Evolutionary conservation across 1,140 invertebrate species (phyloP).

Genomic region (Drosophila hydei): DNA sequence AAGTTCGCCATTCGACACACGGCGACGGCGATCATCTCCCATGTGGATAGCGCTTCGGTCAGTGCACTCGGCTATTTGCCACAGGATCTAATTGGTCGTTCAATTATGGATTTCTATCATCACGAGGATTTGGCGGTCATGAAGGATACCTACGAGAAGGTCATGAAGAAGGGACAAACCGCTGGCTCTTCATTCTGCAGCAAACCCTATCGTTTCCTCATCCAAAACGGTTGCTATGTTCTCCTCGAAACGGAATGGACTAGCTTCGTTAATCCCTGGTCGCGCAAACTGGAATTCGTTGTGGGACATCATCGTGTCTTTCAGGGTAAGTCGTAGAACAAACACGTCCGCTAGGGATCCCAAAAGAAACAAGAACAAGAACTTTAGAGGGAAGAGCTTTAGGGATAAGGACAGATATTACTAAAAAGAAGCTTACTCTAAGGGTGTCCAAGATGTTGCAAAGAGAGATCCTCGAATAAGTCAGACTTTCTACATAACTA

Average conservation of each 20-base stretch:
- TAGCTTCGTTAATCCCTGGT: slow-evolving; percentile 97
- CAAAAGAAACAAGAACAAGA: too few species aligned
- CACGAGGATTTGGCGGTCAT: slow-evolving; percentile 92
- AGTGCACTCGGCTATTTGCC: slow-evolving; percentile 94
- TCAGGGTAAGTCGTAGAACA: slow-evolving; percentile 86
- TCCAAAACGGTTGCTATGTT: slow-evolving; percentile 93
- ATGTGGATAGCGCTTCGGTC: slow-evolving; percentile 91
- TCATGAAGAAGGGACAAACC: slow-evolving; percentile 86
- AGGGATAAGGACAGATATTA: too few species aligned
- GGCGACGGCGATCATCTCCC: slow-evolving; percentile 89
- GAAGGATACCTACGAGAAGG: slow-evolving; percentile 92
- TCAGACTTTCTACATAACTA: too few species aligned
- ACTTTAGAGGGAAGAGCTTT: too few species aligned
- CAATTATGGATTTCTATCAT: slow-evolving; percentile 94
- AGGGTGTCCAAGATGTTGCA: too few species aligned
- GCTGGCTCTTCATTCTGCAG: slow-evolving; percentile 89
- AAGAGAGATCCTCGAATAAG: too few species aligned
- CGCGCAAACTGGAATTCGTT: slow-evolving; percentile 94
- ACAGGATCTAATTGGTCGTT: slow-evolving; percentile 93
- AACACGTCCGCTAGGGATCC: too few species aligned
- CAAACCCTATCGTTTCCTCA: slow-evolving; percentile 90
- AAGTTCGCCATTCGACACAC: slow-evolving; percentile 92
- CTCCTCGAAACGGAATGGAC: slow-evolving; percentile 96
- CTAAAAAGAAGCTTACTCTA: too few species aligned
- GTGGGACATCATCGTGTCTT: slow-evolving; percentile 94